A percentile compares a stretch with the other conserved stretches of the same genome.
These are phyloP conservation scores for Drosophila chauvacae DNA, from an alignment of 1,140 invertebrate genomes.

Conservation along the genomic window DNA sequence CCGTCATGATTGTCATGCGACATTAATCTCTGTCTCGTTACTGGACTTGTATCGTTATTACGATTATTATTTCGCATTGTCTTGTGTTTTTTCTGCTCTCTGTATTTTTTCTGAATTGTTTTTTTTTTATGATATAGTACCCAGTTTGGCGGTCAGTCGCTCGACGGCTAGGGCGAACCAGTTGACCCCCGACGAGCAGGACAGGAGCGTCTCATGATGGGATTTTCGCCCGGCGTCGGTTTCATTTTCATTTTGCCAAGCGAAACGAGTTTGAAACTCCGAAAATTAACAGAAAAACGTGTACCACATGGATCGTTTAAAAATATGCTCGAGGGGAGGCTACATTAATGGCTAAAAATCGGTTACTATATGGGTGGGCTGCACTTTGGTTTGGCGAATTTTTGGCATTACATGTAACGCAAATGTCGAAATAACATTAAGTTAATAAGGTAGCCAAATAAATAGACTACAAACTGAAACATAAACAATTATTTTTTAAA, in stretches of 20 bases:
- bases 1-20: constrained; percentile 68
- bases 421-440: too few relatives aligned
- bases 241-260: constrained; percentile 54
- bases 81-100: background rate
- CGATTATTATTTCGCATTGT: constrained; percentile 61
- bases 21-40: constrained; percentile 62
- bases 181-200: constrained; percentile 40
- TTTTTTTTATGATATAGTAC: constrained; percentile 8
- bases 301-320: constrained; percentile 33
- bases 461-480: too few relatives aligned
- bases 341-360: background rate
- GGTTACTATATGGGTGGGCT: constrained; percentile 2
- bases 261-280: constrained; percentile 42
- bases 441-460: too few relatives aligned
- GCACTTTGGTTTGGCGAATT: background rate
- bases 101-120: background rate
- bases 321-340: background rate
- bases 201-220: constrained; percentile 35
- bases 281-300: constrained; percentile 14
- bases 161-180: constrained; percentile 36
- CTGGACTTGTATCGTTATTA: constrained; percentile 59
- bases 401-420: too few relatives aligned
- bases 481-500: too few relatives aligned
- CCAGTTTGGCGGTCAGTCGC: constrained; percentile 33
- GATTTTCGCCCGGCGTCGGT: constrained; percentile 32